These are phyloP conservation scores for Pseudomyrmex cubaensis DNA, from an alignment of 1,140 invertebrate species.

Conservation along the genomic window DNA sequence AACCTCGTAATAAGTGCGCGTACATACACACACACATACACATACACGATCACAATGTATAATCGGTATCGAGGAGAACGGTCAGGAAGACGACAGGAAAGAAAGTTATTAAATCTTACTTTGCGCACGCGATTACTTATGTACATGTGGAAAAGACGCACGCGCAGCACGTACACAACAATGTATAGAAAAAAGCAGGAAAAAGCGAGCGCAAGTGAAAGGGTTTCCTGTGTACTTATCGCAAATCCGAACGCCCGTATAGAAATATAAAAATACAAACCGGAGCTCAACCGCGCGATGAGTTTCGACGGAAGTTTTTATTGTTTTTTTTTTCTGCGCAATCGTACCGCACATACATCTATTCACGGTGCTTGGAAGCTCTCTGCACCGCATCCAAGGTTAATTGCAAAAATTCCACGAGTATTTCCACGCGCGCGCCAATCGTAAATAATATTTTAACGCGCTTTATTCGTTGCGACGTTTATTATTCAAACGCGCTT, in stretches of 20 bases:
- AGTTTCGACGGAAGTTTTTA: conserved; percentile 8
- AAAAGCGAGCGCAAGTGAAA: conserved; percentile 30
- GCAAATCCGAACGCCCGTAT: background rate
- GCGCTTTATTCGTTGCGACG: too few species aligned
- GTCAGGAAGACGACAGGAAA: background rate
- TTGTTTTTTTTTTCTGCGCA: background rate
- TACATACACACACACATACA: background rate
- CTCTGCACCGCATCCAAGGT: conserved; percentile 16
- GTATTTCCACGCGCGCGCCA: background rate
- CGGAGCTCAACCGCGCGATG: background rate
- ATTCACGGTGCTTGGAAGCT: background rate
- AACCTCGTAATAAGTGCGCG: background rate
- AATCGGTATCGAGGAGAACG: conserved; percentile 5
- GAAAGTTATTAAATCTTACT: conserved; percentile 22
- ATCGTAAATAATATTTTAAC: background rate
- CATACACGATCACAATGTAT: background rate
- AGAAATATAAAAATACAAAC: background rate
- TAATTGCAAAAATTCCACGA: conserved; percentile 16
- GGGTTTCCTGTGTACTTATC: background rate
- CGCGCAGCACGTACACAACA: background rate
- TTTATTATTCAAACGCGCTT: too few species aligned
- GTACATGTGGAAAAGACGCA: background rate
- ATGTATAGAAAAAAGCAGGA: conserved; percentile 28
- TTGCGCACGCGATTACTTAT: conserved; percentile 19
- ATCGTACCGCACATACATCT: background rate